phyloP scores from a whole-genome alignment of 2,888 invertebrate genomes.

The Zaprionus bogoriensis region DNA sequence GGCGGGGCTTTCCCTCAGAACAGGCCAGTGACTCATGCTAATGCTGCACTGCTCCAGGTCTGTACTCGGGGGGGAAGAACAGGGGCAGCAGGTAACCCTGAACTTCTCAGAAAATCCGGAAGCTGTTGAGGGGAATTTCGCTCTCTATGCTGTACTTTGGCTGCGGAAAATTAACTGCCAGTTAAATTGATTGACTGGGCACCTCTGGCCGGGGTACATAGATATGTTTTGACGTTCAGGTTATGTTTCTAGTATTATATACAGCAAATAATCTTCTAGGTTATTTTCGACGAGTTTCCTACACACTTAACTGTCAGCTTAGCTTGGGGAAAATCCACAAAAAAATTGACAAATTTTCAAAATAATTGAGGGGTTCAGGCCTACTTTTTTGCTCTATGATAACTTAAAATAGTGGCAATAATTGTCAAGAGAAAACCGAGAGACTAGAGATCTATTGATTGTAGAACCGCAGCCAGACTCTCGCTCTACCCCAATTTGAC shows the following conservation, averaged over 20 bases:
- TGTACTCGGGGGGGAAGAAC: not conserved
- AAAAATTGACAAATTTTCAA: not conserved
- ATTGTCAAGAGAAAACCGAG: not conserved
- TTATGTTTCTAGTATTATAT: too few species aligned
- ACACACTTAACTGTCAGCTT: not conserved
- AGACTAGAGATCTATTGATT: not conserved
- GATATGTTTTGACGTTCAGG: too few species aligned
- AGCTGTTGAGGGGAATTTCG: not conserved
- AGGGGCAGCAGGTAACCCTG: not conserved
- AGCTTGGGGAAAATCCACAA: not conserved
- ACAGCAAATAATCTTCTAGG: too few species aligned
- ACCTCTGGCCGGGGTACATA: too few species aligned
- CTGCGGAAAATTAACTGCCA: not conserved
- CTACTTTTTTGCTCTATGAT: not conserved
- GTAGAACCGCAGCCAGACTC: not conserved
- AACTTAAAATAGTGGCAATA: not conserved
- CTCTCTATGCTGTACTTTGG: not conserved
- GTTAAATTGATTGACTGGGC: not conserved
- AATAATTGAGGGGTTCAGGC: not conserved
- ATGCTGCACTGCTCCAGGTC: not conserved
- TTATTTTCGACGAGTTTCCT: too few species aligned
- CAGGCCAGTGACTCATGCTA: not conserved
- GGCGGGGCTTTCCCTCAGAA: not conserved
- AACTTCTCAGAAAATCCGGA: not conserved
- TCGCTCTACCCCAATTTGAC: not conserved